phyloP scores from a whole-genome alignment of 2,113 vertebrate species.

The Rattus norvegicus region GRCr8 NC_086028.1:71853501-71854000 shows the following conservation, averaged over 20 bases:
- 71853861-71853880: conserved; percentile 28
- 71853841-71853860: background rate
- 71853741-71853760: conserved; percentile 31
- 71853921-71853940: conserved; percentile 21
- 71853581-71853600: background rate
- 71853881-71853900: conserved; percentile 21
- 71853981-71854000: background rate
- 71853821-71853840: background rate
- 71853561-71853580: background rate
- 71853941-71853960: background rate
- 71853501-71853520: background rate
- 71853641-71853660: background rate
- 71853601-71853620: background rate
- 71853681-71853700: background rate
- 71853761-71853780: background rate
- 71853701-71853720: background rate
- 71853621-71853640: background rate
- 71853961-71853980: background rate
- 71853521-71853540: background rate
- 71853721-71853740: background rate
- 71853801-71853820: conserved; percentile 17
- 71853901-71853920: background rate
- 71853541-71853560: background rate
- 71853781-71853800: conserved; percentile 27
- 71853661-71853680: conserved; percentile 49